phyloP scores from a whole-genome alignment of 2,797 vertebrate species.

The Mareca strepera region DNA sequence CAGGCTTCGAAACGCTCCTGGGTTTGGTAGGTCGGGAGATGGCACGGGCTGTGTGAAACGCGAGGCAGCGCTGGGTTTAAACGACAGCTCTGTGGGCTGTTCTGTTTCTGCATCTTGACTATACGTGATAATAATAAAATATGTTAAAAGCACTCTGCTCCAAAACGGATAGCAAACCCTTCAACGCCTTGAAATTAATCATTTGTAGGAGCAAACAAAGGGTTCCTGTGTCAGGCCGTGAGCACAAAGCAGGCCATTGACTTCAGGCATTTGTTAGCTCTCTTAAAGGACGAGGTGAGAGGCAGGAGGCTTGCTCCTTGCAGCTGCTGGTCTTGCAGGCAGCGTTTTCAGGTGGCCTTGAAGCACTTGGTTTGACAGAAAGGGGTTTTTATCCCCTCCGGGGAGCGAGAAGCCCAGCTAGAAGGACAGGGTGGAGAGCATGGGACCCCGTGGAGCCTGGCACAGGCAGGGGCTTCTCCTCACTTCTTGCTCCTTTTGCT shows the following conservation, averaged over 20 bases:
- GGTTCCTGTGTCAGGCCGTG: background rate
- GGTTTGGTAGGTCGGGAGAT: slow-evolving; percentile 49
- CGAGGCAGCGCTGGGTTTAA: slow-evolving; percentile 30
- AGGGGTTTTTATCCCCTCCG: background rate
- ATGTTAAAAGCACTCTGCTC: slow-evolving; percentile 20
- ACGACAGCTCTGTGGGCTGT: background rate
- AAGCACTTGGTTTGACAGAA: background rate
- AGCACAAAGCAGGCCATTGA: slow-evolving; percentile 5
- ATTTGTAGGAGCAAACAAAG: slow-evolving; percentile 22
- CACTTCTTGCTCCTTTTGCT: background rate
- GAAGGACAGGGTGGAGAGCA: background rate
- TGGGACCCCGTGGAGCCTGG: too few species aligned
- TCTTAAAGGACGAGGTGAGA: background rate
- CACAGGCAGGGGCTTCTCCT: too few species aligned
- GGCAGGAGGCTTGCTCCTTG: background rate
- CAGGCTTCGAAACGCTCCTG: slow-evolving; percentile 28
- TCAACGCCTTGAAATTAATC: slow-evolving; percentile 8
- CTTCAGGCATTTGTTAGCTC: background rate
- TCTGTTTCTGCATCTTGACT: background rate
- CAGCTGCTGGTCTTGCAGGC: background rate
- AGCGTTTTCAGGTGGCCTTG: background rate
- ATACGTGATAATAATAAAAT: slow-evolving; percentile 10
- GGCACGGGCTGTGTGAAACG: slow-evolving; percentile 22
- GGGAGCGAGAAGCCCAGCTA: background rate
- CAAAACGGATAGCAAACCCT: slow-evolving; percentile 5